Conservation (phyloP, 2,113 vertebrate genomes). For the Laticauda colubrina region DNA sequence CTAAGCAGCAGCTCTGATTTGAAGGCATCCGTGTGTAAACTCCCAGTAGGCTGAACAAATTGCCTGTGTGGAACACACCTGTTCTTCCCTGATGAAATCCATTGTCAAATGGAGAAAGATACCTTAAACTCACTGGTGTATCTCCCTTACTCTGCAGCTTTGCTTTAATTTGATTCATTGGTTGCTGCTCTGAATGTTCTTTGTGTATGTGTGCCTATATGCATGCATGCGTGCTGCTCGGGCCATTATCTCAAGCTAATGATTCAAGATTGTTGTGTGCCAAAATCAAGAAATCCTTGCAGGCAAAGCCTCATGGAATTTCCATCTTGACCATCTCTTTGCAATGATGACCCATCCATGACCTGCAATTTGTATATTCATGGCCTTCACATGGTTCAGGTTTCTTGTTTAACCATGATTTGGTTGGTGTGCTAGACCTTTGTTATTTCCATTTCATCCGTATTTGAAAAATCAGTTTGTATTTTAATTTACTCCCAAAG, state of each 20-base stretch:
- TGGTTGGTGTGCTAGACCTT: not conserved
- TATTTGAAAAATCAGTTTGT: not conserved
- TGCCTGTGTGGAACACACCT: slow-evolving; percentile 56
- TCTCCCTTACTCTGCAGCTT: not conserved
- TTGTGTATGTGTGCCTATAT: not conserved
- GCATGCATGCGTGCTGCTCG: not conserved
- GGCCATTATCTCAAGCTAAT: not conserved
- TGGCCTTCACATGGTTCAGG: not conserved
- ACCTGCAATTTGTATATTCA: not conserved
- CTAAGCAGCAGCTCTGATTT: slow-evolving; percentile 18
- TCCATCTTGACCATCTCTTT: not conserved
- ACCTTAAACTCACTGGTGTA: not conserved
- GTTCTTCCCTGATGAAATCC: slow-evolving; percentile 41
- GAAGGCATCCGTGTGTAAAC: slow-evolving; percentile 66
- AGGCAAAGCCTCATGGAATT: not conserved
- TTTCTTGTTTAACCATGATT: not conserved
- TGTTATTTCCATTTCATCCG: not conserved
- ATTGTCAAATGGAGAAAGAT: not conserved
- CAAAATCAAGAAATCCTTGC: not conserved
- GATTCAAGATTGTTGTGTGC: not conserved
- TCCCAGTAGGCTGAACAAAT: slow-evolving; percentile 46
- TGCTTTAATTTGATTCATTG: not conserved
- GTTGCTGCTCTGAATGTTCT: not conserved
- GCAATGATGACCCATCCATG: not conserved
- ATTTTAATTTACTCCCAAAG: not conserved